Percentiles rank a stretch among this genome's conserved stretches.
Evolutionary conservation across 2,797 vertebrate species (phyloP).

Genomic region (Scyliorhinus canicula): DNA sequence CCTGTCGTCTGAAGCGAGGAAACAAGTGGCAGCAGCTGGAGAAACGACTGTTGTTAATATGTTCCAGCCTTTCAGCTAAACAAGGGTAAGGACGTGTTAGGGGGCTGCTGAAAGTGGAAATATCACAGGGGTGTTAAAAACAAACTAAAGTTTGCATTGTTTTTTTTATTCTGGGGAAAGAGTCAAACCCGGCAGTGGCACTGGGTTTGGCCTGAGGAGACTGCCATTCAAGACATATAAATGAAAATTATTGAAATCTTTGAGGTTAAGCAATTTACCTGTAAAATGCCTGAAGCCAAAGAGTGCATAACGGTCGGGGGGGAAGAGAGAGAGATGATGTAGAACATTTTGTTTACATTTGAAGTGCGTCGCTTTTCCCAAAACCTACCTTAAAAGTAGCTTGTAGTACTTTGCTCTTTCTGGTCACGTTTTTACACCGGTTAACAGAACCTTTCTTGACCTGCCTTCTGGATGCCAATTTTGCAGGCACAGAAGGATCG

Average conservation of each 20-base stretch:
- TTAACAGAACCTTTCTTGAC: constrained; percentile 56
- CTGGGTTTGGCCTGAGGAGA: background rate
- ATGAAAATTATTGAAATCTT: background rate
- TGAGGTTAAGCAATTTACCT: background rate
- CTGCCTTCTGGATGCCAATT: constrained; percentile 19
- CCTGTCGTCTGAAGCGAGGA: background rate
- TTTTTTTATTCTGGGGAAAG: background rate
- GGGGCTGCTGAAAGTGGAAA: background rate
- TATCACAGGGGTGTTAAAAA: background rate
- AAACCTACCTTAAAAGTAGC: constrained; percentile 58
- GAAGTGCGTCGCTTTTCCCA: background rate
- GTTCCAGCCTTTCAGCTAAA: background rate
- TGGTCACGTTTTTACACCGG: constrained; percentile 77
- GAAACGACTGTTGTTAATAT: background rate
- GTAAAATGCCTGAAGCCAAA: background rate
- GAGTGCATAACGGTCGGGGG: background rate
- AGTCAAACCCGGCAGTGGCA: background rate
- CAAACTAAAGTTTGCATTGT: background rate
- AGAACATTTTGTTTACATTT: background rate
- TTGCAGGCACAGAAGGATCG: constrained; percentile 42
- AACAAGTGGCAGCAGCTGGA: background rate
- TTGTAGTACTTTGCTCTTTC: constrained; percentile 75
- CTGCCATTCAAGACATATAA: background rate
- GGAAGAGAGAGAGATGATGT: too few species aligned
- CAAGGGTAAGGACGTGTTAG: background rate